phyloP scores from a whole-genome alignment of 2,113 vertebrate genomes.

The Scomber colias region DNA sequence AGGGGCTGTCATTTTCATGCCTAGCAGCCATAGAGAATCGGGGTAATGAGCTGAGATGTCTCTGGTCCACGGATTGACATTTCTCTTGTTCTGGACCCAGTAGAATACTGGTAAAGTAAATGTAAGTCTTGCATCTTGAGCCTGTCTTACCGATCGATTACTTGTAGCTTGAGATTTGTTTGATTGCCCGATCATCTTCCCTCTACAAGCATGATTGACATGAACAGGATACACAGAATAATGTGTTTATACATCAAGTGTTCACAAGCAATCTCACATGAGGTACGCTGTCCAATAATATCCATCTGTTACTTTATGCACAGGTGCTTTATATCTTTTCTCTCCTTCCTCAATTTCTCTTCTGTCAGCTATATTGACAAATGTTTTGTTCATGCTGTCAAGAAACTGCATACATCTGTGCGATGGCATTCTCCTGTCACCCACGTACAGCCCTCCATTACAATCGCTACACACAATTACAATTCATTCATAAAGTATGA shows the following conservation, averaged over 20 bases:
- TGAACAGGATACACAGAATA: not conserved
- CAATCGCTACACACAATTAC: conserved; percentile 6
- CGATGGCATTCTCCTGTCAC: not conserved
- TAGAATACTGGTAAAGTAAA: conserved; percentile 33
- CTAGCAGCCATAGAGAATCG: conserved; percentile 57
- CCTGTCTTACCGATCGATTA: not conserved
- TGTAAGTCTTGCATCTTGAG: conserved; percentile 29
- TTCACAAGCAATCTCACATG: not conserved
- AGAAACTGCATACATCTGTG: not conserved
- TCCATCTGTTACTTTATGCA: conserved; percentile 13
- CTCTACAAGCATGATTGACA: not conserved
- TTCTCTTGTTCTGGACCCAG: conserved; percentile 52
- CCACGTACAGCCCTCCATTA: conserved; percentile 3
- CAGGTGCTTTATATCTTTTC: not conserved
- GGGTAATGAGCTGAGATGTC: conserved; percentile 78
- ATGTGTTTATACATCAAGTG: not conserved
- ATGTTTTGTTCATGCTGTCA: conserved; percentile 13
- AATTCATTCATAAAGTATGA: not conserved
- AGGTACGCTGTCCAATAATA: not conserved
- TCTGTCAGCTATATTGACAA: conserved; percentile 39
- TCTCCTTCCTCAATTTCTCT: not conserved
- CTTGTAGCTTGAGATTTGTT: conserved; percentile 13
- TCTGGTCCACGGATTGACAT: conserved; percentile 71
- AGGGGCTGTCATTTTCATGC: conserved; percentile 80
- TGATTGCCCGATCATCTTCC: not conserved